These are phyloP conservation scores for Tribolium madens DNA, from an alignment of 1,140 invertebrate species.

Conservation along the genomic window DNA sequence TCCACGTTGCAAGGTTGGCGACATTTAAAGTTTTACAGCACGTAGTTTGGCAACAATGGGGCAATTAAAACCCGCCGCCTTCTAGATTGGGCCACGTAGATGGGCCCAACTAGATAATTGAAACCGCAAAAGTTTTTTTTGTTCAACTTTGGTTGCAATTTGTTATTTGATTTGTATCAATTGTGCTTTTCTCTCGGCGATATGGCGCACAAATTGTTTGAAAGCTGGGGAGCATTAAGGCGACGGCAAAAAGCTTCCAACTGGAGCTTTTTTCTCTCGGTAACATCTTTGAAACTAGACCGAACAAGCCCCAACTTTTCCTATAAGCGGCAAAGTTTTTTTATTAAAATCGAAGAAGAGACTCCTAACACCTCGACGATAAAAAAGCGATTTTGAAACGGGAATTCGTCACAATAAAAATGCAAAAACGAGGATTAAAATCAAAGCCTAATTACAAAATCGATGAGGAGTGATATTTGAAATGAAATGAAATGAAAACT, in stretches of 20 bases:
- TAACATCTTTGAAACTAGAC: too few species aligned
- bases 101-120: constrained; percentile 29
- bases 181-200: background rate
- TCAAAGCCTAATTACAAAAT: constrained; percentile 26
- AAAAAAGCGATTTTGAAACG: too few species aligned
- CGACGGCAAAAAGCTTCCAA: too few species aligned
- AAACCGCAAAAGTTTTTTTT: constrained; percentile 19
- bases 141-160: constrained; percentile 25
- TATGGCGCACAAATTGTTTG: too few species aligned
- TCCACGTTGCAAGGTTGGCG: too few species aligned
- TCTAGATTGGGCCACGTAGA: constrained; percentile 21
- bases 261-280: too few species aligned
- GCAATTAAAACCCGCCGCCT: constrained; percentile 17
- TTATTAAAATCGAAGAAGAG: too few species aligned
- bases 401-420: background rate
- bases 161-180: background rate
- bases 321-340: too few species aligned
- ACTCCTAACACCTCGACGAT: too few species aligned
- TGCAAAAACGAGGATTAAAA: constrained; percentile 6
- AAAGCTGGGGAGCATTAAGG: too few species aligned
- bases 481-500: background rate
- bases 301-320: too few species aligned
- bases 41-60: background rate
- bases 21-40: background rate
- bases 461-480: constrained; percentile 3